phyloP scores from a whole-genome alignment of 2,888 invertebrate species.

The Drosophila koepferae region DNA sequence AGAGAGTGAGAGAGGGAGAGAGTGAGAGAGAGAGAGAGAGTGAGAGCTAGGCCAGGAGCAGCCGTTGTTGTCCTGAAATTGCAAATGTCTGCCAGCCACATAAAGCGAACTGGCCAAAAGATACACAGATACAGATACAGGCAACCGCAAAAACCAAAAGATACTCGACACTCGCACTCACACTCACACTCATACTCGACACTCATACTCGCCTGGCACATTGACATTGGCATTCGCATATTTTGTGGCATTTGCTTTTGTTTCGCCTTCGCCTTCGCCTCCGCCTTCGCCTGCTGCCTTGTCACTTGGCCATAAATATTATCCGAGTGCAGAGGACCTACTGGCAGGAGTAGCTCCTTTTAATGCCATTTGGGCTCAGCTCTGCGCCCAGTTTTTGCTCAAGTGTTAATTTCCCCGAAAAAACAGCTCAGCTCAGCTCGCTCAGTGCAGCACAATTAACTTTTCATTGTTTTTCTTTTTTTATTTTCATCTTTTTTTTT shows the following conservation, averaged over 20 bases:
- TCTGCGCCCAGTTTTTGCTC: slow-evolving; percentile 37
- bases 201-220: slow-evolving; percentile 11
- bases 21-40: too few species aligned
- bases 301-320: slow-evolving; percentile 74
- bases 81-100: slow-evolving; percentile 66
- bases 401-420: slow-evolving; percentile 72
- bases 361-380: slow-evolving; percentile 11
- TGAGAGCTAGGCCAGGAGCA: slow-evolving; percentile 1
- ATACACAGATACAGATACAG: slow-evolving; percentile 66
- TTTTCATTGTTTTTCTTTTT: slow-evolving; percentile 28
- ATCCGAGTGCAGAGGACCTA: slow-evolving; percentile 43
- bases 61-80: slow-evolving; percentile 54
- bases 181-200: neutral
- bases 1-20: too few species aligned
- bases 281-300: slow-evolving; percentile 13
- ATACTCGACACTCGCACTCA: slow-evolving; percentile 33
- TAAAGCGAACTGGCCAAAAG: slow-evolving; percentile 53
- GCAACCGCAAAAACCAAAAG: slow-evolving; percentile 67
- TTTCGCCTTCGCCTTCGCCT: slow-evolving; percentile 13
- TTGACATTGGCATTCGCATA: slow-evolving; percentile 54
- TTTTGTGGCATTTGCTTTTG: slow-evolving; percentile 72
- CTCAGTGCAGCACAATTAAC: slow-evolving; percentile 60
- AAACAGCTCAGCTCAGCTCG: slow-evolving; percentile 13
- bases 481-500: neutral
- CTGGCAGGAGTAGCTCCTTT: slow-evolving; percentile 25